Conservation (phyloP, 2,888 invertebrate species). For the Machimus atricapillus region DNA sequence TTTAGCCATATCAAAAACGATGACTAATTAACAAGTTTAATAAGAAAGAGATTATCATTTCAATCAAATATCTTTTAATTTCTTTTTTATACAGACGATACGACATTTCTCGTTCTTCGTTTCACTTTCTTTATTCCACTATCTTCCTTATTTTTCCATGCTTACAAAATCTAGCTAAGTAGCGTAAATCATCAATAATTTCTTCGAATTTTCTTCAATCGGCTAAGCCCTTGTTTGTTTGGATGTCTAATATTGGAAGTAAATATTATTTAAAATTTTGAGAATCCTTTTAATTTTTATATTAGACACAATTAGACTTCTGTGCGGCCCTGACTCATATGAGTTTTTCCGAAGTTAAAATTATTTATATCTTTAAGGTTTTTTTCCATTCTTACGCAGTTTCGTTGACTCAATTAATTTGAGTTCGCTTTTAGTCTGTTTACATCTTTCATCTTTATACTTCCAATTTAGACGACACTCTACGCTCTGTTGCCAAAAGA, state of each 20-base stretch:
- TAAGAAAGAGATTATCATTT: no score
- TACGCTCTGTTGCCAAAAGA: neutral
- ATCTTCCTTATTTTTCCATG: neutral
- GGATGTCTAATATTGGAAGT: neutral
- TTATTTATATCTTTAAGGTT: neutral
- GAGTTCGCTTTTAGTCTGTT: neutral
- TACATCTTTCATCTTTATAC: neutral
- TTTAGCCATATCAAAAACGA: no score
- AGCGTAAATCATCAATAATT: no score
- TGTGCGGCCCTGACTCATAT: neutral
- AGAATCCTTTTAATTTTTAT: no score
- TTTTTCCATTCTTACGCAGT: neutral
- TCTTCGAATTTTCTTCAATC: neutral
- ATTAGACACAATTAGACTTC: no score
- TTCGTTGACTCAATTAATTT: neutral
- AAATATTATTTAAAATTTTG: no score
- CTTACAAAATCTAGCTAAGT: neutral
- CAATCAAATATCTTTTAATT: no score
- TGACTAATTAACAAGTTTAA: no score
- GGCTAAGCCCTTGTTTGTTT: neutral
- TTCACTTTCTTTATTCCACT: no score
- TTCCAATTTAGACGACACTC: neutral
- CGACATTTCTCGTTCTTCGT: no score
- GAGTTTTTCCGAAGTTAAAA: neutral
- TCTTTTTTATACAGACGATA: no score